These are phyloP conservation scores for Heliconius hortense DNA, from an alignment of 2,888 invertebrate species.

Conservation along the genomic window DNA sequence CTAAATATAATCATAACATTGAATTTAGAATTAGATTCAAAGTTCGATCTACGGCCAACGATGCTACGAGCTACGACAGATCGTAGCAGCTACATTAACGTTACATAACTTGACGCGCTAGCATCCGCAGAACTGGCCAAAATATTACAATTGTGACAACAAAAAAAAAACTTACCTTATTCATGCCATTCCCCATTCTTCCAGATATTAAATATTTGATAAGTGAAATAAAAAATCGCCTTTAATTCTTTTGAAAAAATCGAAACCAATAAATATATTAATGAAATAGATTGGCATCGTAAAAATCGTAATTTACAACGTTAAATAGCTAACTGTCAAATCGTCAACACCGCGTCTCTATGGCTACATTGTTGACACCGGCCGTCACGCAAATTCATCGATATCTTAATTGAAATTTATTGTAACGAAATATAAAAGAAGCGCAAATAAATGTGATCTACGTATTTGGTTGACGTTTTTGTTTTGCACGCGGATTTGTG, in stretches of 20 bases:
- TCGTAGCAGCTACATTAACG: constrained; percentile 46
- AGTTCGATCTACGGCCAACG: constrained; percentile 31
- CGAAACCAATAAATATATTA: constrained; percentile 55
- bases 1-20: neutral
- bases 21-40: constrained; percentile 13
- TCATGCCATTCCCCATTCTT: constrained; percentile 93
- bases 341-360: constrained; percentile 77
- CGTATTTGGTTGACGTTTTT: constrained; percentile 36
- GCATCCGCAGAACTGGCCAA: constrained; percentile 42
- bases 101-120: constrained; percentile 52
- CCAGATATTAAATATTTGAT: constrained; percentile 43
- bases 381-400: constrained; percentile 59
- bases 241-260: constrained; percentile 51
- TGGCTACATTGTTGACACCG: constrained; percentile 80
- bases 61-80: constrained; percentile 42
- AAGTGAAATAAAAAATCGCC: constrained; percentile 59
- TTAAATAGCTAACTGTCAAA: constrained; percentile 59
- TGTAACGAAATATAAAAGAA: constrained; percentile 47
- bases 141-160: constrained; percentile 35
- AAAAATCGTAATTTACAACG: constrained; percentile 41
- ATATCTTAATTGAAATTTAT: constrained; percentile 54
- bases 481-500: constrained; percentile 44
- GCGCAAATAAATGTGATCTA: constrained; percentile 29
- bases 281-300: constrained; percentile 45
- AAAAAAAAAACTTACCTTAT: constrained; percentile 85